Evolutionary conservation across 2,888 invertebrate genomes (phyloP).

Genomic region (Rhamphomyia laevipes): DNA sequence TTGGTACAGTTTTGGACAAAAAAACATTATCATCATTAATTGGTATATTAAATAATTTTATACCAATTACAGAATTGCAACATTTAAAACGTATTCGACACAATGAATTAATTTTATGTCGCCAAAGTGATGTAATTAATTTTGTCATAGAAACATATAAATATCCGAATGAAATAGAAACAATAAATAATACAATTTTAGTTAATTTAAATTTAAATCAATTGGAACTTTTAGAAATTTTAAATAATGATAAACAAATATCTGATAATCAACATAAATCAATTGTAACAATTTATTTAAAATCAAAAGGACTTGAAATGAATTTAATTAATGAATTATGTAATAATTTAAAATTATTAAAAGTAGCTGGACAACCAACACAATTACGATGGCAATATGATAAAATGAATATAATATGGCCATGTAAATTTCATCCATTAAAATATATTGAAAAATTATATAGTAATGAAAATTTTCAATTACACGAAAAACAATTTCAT

Average conservation of each 20-base stretch:
- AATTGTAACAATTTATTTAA: constrained; percentile 8
- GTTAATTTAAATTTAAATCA: too few species aligned
- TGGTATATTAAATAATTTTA: constrained; percentile 42
- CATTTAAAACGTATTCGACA: constrained; percentile 64
- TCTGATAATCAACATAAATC: background rate
- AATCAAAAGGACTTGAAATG: constrained; percentile 9
- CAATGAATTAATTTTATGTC: constrained; percentile 46
- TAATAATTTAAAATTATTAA: constrained; percentile 38
- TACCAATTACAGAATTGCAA: constrained; percentile 48
- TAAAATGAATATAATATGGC: constrained; percentile 54
- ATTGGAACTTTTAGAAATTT: background rate
- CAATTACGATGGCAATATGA: constrained; percentile 55
- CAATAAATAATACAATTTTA: too few species aligned
- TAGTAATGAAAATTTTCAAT: constrained; percentile 48
- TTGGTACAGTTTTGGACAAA: constrained; percentile 47
- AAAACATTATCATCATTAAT: constrained; percentile 53
- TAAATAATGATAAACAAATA: background rate
- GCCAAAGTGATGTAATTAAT: constrained; percentile 26
- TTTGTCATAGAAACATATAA: constrained; percentile 22
- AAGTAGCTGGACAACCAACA: constrained; percentile 51
- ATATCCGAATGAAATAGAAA: too few species aligned
- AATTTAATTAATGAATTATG: constrained; percentile 19
- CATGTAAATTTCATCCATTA: constrained; percentile 74
- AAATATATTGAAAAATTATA: constrained; percentile 56
- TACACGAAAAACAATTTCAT: constrained; percentile 43